Evolutionary conservation across 2,797 vertebrate genomes (phyloP).

Genomic region (Brachymystax lenok): DNA sequence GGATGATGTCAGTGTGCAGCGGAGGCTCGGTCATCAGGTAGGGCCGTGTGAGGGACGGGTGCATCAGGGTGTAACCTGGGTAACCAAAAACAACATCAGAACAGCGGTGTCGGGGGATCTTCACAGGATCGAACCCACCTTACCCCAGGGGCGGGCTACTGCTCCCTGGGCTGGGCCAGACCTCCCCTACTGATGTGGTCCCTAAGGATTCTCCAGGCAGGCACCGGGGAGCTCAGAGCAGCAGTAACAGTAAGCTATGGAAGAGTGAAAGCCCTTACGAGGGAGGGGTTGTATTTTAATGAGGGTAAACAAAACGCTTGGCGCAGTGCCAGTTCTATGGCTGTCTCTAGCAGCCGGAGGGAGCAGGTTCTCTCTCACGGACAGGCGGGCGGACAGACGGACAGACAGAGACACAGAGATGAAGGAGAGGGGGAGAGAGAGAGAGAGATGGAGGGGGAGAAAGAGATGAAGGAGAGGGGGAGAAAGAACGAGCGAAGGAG

Average conservation of each 20-base stretch:
- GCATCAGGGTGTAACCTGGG: constrained; percentile 96
- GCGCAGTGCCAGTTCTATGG: too few species aligned
- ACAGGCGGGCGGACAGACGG: too few species aligned
- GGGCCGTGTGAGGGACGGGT: constrained; percentile 93
- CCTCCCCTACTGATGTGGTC: not conserved
- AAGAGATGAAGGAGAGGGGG: not conserved
- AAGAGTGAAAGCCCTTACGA: constrained; percentile 19
- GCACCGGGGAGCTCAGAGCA: not conserved
- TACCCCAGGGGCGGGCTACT: not conserved
- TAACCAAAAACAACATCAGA: constrained; percentile 18
- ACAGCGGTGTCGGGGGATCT: not conserved
- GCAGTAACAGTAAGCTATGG: constrained; percentile 12
- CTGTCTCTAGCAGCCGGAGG: too few species aligned
- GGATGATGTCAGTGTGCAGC: constrained; percentile 95
- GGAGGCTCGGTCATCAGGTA: constrained; percentile 94
- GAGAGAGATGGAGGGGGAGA: too few species aligned
- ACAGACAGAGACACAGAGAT: not conserved
- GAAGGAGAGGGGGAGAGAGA: too few species aligned
- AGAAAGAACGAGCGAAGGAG: not conserved
- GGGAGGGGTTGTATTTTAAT: constrained; percentile 9
- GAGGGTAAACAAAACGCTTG: not conserved
- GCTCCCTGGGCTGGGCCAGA: not conserved
- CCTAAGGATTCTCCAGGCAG: not conserved
- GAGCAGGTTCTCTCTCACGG: too few species aligned
- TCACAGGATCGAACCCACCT: not conserved